Evolutionary conservation across 2,113 vertebrate genomes (phyloP), one percentile per base, ranked within the genome.

Genomic region (Hymenochirus boettgeri): DNA sequence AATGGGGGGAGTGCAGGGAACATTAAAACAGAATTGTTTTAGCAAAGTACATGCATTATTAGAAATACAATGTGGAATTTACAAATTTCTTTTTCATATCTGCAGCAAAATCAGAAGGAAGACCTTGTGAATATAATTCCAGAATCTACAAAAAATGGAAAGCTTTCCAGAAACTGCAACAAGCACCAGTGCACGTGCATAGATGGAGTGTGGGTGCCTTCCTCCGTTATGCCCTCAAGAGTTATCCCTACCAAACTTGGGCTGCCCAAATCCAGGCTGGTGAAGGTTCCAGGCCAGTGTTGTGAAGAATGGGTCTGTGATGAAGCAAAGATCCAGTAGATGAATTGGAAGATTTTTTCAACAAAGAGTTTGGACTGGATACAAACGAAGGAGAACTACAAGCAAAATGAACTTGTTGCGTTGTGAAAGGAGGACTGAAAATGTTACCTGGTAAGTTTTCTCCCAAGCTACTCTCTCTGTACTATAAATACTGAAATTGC

Each of bases 121-220:
- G 96, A 84, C 96, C 96, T 2, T 99, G 96, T 22, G 96, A 98
- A 77, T 99, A 99, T 64, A 98, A 93, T 85, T 95, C 95, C 83
- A 91, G 87, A 82, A 99, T 99, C 81, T 99, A 98, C 82, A 95
- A 99, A 84, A 98, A 99, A 0, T 95, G 95, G 4, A 95, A 99
- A 72, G 96, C 94, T 75, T 99, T 99, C 83, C 96, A 98, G 85
- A 23, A 99, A 99, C 85, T 99, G 96, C 82, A 99, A 99, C n/a
- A 99, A 99, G 83, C 95, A 99, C 77, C 95, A 99, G 89, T 99
- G 96, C 88, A 98, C 95, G 71, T 99, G 96, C 79, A 97, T 98
- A 27, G 95, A 99, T 6, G 96, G 95, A 42, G 93, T 95, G 0
- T 95, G 98, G 71, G 95, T 95, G 59, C 98, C 95, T 62, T 83